These are phyloP conservation scores for Cynaeus angustus DNA, from an alignment of 2,888 invertebrate genomes.

Conservation along the genomic window DNA sequence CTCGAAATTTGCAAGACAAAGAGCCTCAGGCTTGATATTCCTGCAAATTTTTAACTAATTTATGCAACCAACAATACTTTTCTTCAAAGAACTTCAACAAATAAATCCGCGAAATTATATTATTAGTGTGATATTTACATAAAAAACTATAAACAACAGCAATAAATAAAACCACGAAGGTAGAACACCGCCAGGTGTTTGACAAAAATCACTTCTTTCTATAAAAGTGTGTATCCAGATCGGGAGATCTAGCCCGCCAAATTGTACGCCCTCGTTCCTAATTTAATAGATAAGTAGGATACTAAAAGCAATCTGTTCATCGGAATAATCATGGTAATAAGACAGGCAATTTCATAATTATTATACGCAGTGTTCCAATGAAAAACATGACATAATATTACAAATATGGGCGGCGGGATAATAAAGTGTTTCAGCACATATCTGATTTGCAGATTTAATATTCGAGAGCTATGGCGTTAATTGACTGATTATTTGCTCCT, in stretches of 20 bases:
- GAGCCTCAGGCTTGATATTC: background rate
- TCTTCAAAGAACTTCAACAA: background rate
- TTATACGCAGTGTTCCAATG: conserved; percentile 26
- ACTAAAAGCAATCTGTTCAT: conserved; percentile 19
- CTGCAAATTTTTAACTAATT: background rate
- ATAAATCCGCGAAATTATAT: background rate
- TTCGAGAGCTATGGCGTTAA: conserved; percentile 3
- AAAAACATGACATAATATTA: conserved; percentile 22
- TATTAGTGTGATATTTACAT: conserved; percentile 11
- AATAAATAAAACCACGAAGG: conserved; percentile 19
- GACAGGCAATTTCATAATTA: conserved; percentile 24
- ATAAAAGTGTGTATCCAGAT: conserved; percentile 37
- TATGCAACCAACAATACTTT: background rate
- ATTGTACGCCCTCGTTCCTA: conserved; percentile 24
- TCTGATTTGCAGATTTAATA: conserved; percentile 12
- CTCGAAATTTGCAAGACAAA: background rate
- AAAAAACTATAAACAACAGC: conserved; percentile 24
- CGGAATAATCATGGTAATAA: conserved; percentile 12
- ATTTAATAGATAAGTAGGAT: conserved; percentile 35
- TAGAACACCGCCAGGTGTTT: conserved; percentile 21
- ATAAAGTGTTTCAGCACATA: conserved; percentile 19
- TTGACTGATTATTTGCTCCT: conserved; percentile 16
- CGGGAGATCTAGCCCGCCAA: conserved; percentile 30
- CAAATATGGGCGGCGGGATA: conserved; percentile 6
- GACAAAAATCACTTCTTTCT: conserved; percentile 36